Percentiles rank a stretch among this genome's conserved stretches.
Evolutionary conservation across 35 echinoderm and acorn worm genomes (phyloP).

Genomic region (Patiria miniata): DNA sequence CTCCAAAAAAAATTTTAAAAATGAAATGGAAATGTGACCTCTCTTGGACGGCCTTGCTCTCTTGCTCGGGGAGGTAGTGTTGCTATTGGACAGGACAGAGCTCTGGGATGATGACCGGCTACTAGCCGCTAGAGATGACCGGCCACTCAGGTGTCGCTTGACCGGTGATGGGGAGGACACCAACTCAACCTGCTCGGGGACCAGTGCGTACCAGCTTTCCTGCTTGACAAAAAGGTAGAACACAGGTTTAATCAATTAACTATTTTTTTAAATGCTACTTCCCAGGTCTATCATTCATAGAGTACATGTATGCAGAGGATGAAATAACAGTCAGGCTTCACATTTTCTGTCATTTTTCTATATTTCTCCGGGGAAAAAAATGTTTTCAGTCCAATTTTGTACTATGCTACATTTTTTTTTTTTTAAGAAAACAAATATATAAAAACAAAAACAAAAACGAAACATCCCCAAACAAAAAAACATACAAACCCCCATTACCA

Average conservation of each 20-base stretch:
- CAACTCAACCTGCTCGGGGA: slow-evolving; percentile 14
- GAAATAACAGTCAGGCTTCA: neutral
- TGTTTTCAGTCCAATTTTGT: no score
- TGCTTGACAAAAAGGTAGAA: neutral
- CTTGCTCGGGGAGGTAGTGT: neutral
- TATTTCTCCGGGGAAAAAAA: neutral
- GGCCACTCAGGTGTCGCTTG: neutral
- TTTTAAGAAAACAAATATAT: no score
- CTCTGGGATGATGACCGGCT: slow-evolving; percentile 6
- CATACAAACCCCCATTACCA: no score
- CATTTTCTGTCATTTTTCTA: neutral
- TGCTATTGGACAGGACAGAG: neutral
- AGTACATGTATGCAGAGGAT: no score
- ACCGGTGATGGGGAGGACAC: neutral
- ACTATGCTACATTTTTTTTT: no score
- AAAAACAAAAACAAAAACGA: no score
- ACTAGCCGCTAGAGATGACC: neutral
- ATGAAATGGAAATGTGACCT: neutral
- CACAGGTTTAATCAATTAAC: neutral
- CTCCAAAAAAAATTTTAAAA: no score
- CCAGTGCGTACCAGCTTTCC: slow-evolving; percentile 6
- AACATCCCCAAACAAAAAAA: no score
- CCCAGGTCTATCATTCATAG: no score
- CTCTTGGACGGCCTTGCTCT: neutral
- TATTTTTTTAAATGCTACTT: neutral